A percentile compares a stretch with the other conserved stretches of the same genome.
phyloP scores from a whole-genome alignment of 2,113 vertebrate species.

The Eretmochelys imbricata region DNA sequence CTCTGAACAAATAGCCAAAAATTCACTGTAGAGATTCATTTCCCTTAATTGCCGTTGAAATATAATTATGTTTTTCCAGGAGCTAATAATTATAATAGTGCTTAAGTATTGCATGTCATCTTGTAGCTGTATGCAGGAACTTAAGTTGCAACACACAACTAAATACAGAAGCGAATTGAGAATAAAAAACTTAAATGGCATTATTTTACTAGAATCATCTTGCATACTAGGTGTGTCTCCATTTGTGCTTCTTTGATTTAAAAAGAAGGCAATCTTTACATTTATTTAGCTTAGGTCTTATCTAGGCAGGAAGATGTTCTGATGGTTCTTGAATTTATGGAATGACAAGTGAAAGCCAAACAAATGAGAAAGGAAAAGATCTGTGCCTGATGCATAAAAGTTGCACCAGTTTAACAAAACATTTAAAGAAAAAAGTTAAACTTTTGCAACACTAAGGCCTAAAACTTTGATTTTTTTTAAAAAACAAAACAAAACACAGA shows the following conservation, averaged over 20 bases:
- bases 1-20: background rate
- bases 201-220: background rate
- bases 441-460: background rate
- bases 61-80: background rate
- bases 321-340: background rate
- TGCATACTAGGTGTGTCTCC: background rate
- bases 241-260: background rate
- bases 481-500: background rate
- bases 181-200: conserved; percentile 45
- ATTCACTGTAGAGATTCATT: conserved; percentile 50
- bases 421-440: background rate
- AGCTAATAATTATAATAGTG: background rate
- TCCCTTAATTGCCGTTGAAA: background rate
- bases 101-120: conserved; percentile 28
- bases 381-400: background rate
- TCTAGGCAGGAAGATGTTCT: background rate
- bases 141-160: conserved; percentile 21
- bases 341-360: background rate
- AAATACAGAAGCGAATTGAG: conserved; percentile 44
- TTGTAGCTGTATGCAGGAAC: conserved; percentile 22
- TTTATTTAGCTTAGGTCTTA: background rate
- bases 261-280: background rate
- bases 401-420: background rate
- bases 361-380: background rate
- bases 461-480: background rate